These are phyloP conservation scores for Cryptoblepharus egeriae DNA, from an alignment of 2,797 vertebrate species.

Conservation along the genomic window DNA sequence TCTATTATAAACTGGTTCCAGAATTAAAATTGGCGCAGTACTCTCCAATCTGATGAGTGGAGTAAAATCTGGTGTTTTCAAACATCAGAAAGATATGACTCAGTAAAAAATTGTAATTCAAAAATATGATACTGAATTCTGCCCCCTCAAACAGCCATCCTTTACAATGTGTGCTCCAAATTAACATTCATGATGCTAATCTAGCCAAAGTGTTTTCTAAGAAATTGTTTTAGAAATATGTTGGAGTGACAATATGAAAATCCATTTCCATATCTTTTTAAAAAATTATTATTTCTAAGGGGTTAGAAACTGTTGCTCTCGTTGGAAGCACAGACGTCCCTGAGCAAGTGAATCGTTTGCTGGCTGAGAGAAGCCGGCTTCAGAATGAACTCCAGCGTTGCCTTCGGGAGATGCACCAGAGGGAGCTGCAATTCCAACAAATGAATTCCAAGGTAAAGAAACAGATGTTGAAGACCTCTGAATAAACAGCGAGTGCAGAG, in stretches of 20 bases:
- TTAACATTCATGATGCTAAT: background rate
- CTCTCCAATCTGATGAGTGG: background rate
- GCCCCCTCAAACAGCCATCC: background rate
- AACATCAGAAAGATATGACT: too few relatives aligned
- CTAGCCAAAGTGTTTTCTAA: too few relatives aligned
- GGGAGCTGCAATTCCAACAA: slow-evolving; percentile 84
- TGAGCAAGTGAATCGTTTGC: slow-evolving; percentile 64
- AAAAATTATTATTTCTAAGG: slow-evolving; percentile 47
- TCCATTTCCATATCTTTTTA: background rate
- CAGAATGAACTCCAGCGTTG: slow-evolving; percentile 82
- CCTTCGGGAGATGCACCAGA: slow-evolving; percentile 85
- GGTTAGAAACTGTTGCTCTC: slow-evolving; percentile 68
- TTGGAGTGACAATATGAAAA: background rate
- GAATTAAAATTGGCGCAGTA: too few relatives aligned
- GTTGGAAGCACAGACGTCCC: slow-evolving; percentile 60
- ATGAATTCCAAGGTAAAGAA: slow-evolving; percentile 80
- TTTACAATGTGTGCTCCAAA: background rate
- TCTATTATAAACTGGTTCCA: background rate
- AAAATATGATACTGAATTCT: background rate
- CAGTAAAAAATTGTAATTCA: background rate
- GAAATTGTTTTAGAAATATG: background rate
- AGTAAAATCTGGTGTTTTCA: too few relatives aligned
- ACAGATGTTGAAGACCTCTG: background rate
- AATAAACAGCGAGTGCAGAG: accelerated
- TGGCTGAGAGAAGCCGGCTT: slow-evolving; percentile 78